A percentile compares a stretch with the other conserved stretches of the same genome.
phyloP scores from a whole-genome alignment of 2,113 vertebrate species.

The Glareola pratincola region DNA sequence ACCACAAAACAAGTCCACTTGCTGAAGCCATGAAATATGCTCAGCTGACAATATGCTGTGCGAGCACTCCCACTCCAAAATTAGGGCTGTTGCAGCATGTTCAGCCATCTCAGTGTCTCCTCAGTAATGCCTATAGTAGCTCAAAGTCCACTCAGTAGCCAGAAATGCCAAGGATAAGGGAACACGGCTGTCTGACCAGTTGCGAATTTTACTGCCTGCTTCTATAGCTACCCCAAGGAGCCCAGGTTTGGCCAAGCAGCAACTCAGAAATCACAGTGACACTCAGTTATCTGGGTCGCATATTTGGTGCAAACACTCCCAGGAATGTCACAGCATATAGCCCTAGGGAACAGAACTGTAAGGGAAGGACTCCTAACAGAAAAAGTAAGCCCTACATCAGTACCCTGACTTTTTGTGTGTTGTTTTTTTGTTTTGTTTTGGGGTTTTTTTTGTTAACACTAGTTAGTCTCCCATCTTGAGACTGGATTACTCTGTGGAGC shows the following conservation, averaged over 20 bases:
- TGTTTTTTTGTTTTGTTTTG: too few species aligned
- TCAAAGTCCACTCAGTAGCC: not conserved
- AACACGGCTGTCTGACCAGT: not conserved
- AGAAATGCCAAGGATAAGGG: not conserved
- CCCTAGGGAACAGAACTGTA: not conserved
- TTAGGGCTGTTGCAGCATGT: not conserved
- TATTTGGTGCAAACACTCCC: not conserved
- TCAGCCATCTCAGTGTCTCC: not conserved
- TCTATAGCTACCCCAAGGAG: not conserved
- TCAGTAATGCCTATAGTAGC: not conserved
- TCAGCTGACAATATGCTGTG: accelerated
- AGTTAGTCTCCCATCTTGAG: not conserved
- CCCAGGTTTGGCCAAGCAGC: not conserved
- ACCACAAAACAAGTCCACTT: not conserved
- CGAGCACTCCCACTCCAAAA: not conserved
- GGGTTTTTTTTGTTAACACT: not conserved
- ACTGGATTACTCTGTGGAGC: not conserved
- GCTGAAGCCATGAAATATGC: not conserved
- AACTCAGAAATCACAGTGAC: accelerated
- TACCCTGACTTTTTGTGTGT: too few species aligned
- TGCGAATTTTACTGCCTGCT: not conserved
- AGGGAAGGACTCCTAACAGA: too few species aligned
- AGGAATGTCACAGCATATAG: not conserved
- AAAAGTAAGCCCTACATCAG: not conserved
- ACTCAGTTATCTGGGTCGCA: not conserved